These are phyloP conservation scores for Anguilla marmorata DNA, from an alignment of 2,797 vertebrate species.

Conservation along the genomic window DNA sequence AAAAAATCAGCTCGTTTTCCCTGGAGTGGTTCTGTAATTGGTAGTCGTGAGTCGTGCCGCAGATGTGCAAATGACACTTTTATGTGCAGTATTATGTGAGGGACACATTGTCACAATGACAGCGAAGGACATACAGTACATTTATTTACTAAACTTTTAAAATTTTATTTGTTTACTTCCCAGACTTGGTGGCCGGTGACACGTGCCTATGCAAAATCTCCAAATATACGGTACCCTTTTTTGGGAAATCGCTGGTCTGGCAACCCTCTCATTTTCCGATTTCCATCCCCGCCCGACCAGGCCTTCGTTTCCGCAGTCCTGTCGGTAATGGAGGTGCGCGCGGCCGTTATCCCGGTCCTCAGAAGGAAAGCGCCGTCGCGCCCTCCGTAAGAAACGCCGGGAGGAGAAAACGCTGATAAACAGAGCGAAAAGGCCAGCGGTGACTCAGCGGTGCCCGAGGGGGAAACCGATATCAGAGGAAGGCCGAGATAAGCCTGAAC, in stretches of 20 bases:
- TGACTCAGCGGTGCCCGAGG: not conserved
- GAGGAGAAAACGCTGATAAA: not conserved
- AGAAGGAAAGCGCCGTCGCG: too few species aligned
- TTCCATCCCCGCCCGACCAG: not conserved
- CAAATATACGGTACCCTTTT: too few species aligned
- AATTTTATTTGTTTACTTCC: not conserved
- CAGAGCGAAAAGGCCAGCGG: not conserved
- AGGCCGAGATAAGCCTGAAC: not conserved
- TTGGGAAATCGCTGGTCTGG: too few species aligned
- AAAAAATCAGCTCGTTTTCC: not conserved
- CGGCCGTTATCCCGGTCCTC: not conserved
- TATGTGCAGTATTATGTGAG: too few species aligned
- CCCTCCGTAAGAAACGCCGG: too few species aligned
- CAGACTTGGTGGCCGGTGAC: not conserved
- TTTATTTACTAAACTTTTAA: too few species aligned
- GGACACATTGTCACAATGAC: too few species aligned
- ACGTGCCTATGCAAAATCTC: not conserved
- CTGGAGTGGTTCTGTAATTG: not conserved
- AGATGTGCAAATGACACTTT: too few species aligned
- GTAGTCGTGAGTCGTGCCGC: too few species aligned
- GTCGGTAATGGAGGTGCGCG: not conserved
- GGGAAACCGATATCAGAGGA: not conserved
- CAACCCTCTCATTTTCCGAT: not conserved
- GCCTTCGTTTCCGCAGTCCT: not conserved
- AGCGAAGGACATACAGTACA: too few species aligned